Evolutionary conservation across 2,797 vertebrate species (phyloP), one percentile per base, ranked within the genome.

Genomic region (Phoebastria nigripes): DNA sequence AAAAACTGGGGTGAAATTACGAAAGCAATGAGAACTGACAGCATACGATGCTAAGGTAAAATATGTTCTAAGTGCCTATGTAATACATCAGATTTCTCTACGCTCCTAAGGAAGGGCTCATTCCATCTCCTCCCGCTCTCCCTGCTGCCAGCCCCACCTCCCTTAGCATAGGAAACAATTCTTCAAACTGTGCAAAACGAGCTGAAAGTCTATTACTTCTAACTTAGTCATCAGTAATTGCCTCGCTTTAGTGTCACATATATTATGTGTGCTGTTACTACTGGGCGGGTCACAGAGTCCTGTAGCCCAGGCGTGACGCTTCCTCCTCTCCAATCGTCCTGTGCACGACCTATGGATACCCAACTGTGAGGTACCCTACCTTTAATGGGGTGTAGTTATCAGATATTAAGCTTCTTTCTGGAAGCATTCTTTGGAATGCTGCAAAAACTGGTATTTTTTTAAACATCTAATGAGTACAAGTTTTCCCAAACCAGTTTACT

Each of bases 391-490:
- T 4, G 54, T 80, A 16, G 7, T 51, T 33, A 33, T 2, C 18
- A 20, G 29, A 22, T 16, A 8, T 15, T 29, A 31, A 44, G 15
- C 4, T 42, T 62, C 39, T 3, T 72, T 39, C 20, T 22, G 35
- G 41, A 74, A 71, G 33, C 8, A 8, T 12, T 46, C 8, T 77
- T 56, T 15, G 49, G 39, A 72, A 81, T 2, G 10, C 5, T n/a
- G 41, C 22, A 73, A 35, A 72, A 42, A 4, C 12, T 16, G 12
- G 8, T 51, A 3, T 0, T 55, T 79, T 79, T 63, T 63, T 20
- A 25, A 82, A 3, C 4, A 31, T 3, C 9, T 46, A 4, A n/a
- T 1, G 20, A 49, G 15, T 3, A 8, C 0, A 8, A 62, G 26
- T 49, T 74, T 82, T 42, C 42, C 41, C 59, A 69, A 46, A 37